Conservation (phyloP, 2,797 vertebrate genomes). For the Smutsia gigantea region DNA sequence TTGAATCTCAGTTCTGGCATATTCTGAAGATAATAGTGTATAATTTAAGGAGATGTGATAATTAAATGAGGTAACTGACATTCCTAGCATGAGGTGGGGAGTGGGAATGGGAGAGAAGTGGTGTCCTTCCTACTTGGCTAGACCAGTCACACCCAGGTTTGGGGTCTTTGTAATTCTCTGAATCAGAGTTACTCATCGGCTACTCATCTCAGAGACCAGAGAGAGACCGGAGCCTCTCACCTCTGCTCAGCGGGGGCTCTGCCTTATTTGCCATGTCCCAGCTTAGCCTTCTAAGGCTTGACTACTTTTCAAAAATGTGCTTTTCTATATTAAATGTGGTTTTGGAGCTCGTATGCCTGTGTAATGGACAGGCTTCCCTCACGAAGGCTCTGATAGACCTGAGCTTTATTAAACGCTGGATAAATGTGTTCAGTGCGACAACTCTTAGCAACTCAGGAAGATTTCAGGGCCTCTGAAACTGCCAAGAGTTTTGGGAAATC, state of each 20-base stretch:
- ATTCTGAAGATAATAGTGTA: background rate
- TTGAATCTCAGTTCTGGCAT: background rate
- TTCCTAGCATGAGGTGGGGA: background rate
- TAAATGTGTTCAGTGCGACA: background rate
- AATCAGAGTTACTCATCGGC: background rate
- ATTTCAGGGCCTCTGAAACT: constrained; percentile 42
- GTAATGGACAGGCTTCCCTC: background rate
- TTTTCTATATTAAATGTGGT: background rate
- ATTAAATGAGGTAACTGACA: background rate
- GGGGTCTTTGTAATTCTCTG: background rate
- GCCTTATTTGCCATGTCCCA: background rate
- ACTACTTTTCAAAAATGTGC: background rate
- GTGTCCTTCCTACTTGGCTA: background rate
- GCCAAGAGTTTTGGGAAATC: constrained; percentile 74
- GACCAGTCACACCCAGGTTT: background rate
- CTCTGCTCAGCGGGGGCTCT: background rate
- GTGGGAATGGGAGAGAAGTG: background rate
- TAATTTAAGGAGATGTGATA: background rate
- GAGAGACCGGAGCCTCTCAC: fast-evolving
- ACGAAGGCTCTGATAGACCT: background rate
- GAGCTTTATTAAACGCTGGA: background rate
- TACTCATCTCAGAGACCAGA: background rate
- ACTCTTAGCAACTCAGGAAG: background rate
- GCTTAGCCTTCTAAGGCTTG: background rate
- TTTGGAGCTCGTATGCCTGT: background rate